A percentile compares a stretch with the other conserved stretches of the same genome.
These are phyloP conservation scores for Ctenomys sociabilis DNA, from an alignment of 2,113 vertebrate genomes.

Conservation along the genomic window DNA sequence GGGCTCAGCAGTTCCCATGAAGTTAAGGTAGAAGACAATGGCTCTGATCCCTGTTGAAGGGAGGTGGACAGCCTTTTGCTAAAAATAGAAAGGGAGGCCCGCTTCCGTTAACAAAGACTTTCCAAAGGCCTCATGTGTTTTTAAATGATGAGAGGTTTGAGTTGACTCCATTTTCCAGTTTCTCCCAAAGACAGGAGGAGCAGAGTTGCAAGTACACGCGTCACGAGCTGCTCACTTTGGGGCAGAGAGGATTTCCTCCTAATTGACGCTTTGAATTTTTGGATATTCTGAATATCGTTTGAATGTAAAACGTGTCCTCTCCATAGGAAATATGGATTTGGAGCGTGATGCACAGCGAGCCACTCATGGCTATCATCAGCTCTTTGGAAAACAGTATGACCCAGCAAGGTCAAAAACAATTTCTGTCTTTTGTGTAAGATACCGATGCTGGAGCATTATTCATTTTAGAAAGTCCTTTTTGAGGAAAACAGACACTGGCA, in stretches of 20 bases:
- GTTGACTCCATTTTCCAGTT: background rate
- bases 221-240: background rate
- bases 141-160: background rate
- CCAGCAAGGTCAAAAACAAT: background rate
- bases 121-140: background rate
- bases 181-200: background rate
- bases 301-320: background rate
- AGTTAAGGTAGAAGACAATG: background rate
- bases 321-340: background rate
- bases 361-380: background rate
- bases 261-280: background rate
- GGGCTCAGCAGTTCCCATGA: no score
- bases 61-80: background rate
- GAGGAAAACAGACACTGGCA: background rate
- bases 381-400: background rate
- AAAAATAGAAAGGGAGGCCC: background rate
- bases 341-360: background rate
- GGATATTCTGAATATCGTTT: background rate
- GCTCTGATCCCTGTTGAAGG: background rate
- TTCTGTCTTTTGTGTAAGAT: background rate
- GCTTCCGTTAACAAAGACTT: background rate
- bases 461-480: background rate
- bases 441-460: background rate
- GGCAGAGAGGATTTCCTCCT: background rate
- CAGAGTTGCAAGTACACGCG: background rate